These are phyloP conservation scores for Psammodynastes pulverulentus DNA, from an alignment of 2,113 vertebrate species.

Conservation along the genomic window DNA sequence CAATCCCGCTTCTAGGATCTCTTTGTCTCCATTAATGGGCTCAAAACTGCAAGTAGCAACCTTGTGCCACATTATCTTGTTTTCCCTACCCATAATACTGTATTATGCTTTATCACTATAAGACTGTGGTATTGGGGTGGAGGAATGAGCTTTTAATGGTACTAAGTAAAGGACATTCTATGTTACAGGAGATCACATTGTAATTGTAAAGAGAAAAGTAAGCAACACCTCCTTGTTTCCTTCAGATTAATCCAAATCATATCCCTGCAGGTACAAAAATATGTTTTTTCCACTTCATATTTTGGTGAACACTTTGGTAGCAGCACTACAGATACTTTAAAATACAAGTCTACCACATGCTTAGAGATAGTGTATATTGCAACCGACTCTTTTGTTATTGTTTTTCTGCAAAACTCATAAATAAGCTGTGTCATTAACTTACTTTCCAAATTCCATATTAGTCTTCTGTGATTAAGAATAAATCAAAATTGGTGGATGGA, in stretches of 20 bases:
- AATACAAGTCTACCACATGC: neutral
- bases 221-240: neutral
- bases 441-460: constrained; percentile 37
- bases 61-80: neutral
- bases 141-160: neutral
- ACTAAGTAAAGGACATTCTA: neutral
- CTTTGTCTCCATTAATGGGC: neutral
- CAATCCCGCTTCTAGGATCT: neutral
- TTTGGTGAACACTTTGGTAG: neutral
- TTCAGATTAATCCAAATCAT: neutral
- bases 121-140: neutral
- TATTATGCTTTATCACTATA: too few relatives aligned
- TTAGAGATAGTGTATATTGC: neutral
- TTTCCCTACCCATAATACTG: neutral
- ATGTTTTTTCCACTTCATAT: neutral
- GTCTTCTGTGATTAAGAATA: constrained; percentile 43
- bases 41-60: neutral
- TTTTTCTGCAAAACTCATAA: neutral
- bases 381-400: neutral
- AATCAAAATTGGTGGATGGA: constrained; percentile 34
- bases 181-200: neutral
- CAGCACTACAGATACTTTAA: neutral
- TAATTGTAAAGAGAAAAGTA: neutral
- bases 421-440: constrained; percentile 17
- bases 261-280: neutral